Evolutionary conservation across 2,113 vertebrate species (phyloP).

Genomic region (Lampris megalopsis): DNA sequence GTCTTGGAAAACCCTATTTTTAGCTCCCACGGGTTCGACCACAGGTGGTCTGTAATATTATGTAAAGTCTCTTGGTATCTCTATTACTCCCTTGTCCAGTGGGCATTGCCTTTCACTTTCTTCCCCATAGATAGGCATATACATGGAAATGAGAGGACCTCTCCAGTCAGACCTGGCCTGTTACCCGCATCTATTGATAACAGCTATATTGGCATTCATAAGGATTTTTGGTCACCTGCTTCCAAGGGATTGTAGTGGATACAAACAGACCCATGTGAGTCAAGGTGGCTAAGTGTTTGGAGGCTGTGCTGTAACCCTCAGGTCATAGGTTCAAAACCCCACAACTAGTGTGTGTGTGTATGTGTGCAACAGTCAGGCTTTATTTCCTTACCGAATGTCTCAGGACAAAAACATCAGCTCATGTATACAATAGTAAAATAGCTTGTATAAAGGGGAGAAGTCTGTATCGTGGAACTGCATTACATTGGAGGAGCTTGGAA

Average conservation of each 20-base stretch:
- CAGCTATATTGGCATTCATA: conserved; percentile 36
- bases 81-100: conserved; percentile 19
- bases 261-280: neutral
- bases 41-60: conserved; percentile 67
- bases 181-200: conserved; percentile 22
- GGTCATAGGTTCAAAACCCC: no score
- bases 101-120: conserved; percentile 38
- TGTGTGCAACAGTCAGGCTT: no score
- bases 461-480: conserved; percentile 19
- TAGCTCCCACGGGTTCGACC: conserved; percentile 51
- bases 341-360: no score
- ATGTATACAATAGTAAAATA: neutral
- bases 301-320: neutral
- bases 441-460: conserved; percentile 15
- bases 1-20: conserved; percentile 57
- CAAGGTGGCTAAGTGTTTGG: neutral
- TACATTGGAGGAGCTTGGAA: conserved; percentile 48
- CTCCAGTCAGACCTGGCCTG: conserved; percentile 25
- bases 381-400: neutral
- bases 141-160: neutral
- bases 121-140: conserved; percentile 53
- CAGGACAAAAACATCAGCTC: neutral
- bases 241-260: no score
- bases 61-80: conserved; percentile 48
- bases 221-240: neutral